Percentiles rank a stretch among this genome's conserved stretches.
Evolutionary conservation across 30 jellyfish, hydroid and myxozoan genomes (phyloP).

Genomic region (Hydra vulgaris): DNA sequence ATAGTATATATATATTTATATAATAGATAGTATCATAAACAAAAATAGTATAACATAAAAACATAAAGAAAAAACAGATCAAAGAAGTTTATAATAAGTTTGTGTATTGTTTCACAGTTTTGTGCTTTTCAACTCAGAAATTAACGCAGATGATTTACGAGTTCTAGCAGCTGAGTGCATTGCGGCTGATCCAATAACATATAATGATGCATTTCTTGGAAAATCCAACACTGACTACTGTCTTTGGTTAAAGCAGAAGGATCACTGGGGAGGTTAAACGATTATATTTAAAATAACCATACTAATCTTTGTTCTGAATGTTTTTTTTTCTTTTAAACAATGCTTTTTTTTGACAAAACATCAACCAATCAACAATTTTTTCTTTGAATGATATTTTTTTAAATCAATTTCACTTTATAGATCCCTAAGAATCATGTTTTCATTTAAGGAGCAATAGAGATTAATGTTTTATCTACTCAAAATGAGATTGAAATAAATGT

Average conservation of each 20-base stretch:
- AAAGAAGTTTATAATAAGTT: too few species aligned
- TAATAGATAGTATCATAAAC: too few species aligned
- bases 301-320: too few species aligned
- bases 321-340: too few species aligned
- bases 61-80: too few species aligned
- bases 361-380: too few species aligned
- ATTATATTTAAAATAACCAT: too few species aligned
- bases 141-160: conserved; percentile 44
- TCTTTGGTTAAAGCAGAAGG: conserved; percentile 47
- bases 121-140: conserved; percentile 22
- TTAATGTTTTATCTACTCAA: conserved; percentile 55
- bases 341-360: too few species aligned
- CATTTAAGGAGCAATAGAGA: conserved; percentile 70
- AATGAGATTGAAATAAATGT: conserved; percentile 55
- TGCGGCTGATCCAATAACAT: conserved; percentile 45
- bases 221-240: conserved; percentile 51
- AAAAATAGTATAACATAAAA: too few species aligned
- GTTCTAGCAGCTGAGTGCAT: conserved; percentile 58
- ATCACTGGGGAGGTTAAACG: conserved; percentile 85
- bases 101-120: too few species aligned
- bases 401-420: neutral
- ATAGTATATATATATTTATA: too few species aligned
- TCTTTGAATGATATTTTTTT: too few species aligned
- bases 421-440: neutral
- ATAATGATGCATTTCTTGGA: conserved; percentile 69